Evolutionary conservation across 2,113 vertebrate species (phyloP).

Genomic region (Phaethornis superciliosus): DNA sequence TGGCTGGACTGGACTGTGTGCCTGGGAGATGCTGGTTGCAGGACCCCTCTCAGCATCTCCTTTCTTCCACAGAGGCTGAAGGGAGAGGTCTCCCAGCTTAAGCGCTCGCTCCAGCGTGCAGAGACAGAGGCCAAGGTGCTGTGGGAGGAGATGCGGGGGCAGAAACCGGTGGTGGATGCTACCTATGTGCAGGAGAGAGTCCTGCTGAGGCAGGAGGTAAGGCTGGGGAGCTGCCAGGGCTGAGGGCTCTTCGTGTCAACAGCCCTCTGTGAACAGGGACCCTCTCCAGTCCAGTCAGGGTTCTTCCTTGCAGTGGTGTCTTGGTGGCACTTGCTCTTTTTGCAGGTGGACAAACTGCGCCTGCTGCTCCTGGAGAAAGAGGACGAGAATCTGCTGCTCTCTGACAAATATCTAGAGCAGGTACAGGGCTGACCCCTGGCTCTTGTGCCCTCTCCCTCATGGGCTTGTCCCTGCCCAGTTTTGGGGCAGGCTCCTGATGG

Average conservation of each 20-base stretch:
- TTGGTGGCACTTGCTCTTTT: not conserved
- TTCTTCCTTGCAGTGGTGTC: not conserved
- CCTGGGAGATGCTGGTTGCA: rapidly evolving
- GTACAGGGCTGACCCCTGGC: not conserved
- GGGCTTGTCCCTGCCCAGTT: not conserved
- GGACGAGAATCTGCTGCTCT: conserved; percentile 57
- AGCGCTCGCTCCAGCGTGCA: conserved; percentile 54
- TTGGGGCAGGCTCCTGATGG: not conserved
- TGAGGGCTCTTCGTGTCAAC: rapidly evolving
- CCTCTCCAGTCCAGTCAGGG: not conserved
- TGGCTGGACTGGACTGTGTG: not conserved
- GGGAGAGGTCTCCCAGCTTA: conserved; percentile 70
- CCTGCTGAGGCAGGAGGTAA: conserved; percentile 74
- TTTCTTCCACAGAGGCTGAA: conserved; percentile 56
- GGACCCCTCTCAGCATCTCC: not conserved
- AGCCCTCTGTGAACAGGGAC: not conserved
- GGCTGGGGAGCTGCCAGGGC: rapidly evolving
- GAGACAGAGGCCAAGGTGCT: conserved; percentile 73
- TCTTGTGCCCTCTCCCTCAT: not conserved
- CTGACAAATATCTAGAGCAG: conserved; percentile 59
- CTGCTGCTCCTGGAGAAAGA: conserved; percentile 70
- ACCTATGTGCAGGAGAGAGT: conserved; percentile 72
- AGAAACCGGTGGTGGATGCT: conserved; percentile 29
- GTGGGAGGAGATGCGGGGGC: conserved; percentile 69
- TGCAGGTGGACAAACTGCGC: conserved; percentile 76